Evolutionary conservation across 2,797 vertebrate genomes (phyloP).

Genomic region (Necrosyrtes monachus): DNA sequence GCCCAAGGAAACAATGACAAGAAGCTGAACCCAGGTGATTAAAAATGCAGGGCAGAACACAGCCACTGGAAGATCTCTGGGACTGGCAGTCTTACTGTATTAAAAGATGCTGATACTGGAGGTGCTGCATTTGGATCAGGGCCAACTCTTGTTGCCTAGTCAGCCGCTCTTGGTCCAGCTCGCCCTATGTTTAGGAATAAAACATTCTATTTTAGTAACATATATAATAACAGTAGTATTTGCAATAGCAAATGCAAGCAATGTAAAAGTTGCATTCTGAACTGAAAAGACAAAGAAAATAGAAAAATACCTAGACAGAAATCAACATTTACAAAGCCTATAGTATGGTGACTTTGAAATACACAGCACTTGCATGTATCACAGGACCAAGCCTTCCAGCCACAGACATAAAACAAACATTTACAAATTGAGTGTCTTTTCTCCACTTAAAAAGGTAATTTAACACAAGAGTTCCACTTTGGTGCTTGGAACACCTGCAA

Average conservation of each 20-base stretch:
- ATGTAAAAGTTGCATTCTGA: neutral
- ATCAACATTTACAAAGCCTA: neutral
- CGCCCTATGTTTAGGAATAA: constrained; percentile 76
- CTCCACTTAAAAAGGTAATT: neutral
- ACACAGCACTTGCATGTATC: neutral
- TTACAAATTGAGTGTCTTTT: neutral
- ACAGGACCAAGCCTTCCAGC: neutral
- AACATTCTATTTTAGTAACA: neutral
- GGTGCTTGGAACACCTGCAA: neutral
- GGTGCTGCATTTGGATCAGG: constrained; percentile 94
- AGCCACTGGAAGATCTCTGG: neutral
- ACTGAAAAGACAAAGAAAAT: neutral
- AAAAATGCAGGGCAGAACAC: neutral
- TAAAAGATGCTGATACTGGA: constrained; percentile 96
- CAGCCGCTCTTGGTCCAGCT: constrained; percentile 91
- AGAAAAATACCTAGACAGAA: neutral
- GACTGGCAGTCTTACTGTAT: constrained; percentile 81
- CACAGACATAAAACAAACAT: neutral
- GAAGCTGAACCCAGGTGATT: neutral
- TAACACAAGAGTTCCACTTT: neutral
- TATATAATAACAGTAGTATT: neutral
- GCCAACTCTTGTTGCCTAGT: constrained; percentile 94
- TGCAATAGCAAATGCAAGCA: neutral
- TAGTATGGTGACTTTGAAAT: neutral
- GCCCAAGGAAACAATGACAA: neutral